Evolutionary conservation across 1,140 invertebrate genomes (phyloP).

Genomic region (Bombus waltoni): DNA sequence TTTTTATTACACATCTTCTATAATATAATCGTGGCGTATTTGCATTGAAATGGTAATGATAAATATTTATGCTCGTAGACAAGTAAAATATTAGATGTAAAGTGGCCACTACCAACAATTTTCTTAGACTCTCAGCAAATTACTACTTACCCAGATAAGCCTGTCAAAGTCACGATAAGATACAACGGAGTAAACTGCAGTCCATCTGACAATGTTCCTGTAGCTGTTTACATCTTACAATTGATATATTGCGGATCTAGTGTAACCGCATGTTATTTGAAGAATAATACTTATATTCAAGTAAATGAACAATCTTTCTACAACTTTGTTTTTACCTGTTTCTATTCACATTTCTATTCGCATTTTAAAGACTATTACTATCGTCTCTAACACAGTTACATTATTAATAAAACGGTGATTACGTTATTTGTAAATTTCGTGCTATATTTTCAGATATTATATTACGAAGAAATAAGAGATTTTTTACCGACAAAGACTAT

Average conservation of each 20-base stretch:
- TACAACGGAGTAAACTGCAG: constrained; percentile 88
- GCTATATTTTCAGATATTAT: constrained; percentile 82
- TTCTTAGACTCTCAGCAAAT: constrained; percentile 88
- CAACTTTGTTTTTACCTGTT: not conserved
- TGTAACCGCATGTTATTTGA: constrained; percentile 77
- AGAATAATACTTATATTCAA: constrained; percentile 77
- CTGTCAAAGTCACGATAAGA: constrained; percentile 88
- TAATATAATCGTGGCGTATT: not conserved
- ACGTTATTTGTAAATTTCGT: not conserved
- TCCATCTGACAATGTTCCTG: constrained; percentile 80
- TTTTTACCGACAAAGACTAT: constrained; percentile 87
- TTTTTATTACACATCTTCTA: not conserved
- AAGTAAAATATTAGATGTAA: constrained; percentile 87
- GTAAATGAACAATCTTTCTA: constrained; percentile 60
- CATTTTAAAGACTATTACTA: not conserved
- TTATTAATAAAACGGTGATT: not conserved
- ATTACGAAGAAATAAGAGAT: constrained; percentile 87
- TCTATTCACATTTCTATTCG: not conserved
- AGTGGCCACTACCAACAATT: constrained; percentile 89
- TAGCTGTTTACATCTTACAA: constrained; percentile 85
- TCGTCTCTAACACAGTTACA: too few relatives aligned
- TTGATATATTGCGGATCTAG: constrained; percentile 88
- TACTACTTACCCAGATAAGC: constrained; percentile 89
- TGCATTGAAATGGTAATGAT: not conserved
- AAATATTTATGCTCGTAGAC: constrained; percentile 70